Base-by-base conservation (phyloP, 2,113 vertebrate species). In the Gasterosteus aculeatus region DNA sequence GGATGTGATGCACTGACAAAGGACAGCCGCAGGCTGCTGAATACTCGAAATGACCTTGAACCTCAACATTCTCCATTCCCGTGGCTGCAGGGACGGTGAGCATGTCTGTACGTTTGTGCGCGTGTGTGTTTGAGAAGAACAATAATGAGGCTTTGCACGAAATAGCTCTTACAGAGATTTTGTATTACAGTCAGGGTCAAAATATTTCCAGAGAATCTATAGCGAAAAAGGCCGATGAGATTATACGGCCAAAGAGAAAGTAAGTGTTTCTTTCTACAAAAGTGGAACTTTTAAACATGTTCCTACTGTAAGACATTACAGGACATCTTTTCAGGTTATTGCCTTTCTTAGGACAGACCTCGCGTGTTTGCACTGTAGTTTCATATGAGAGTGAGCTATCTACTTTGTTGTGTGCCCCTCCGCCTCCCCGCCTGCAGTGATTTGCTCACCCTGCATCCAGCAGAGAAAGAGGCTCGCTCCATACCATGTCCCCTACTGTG, bases 1-100 rank as follows among this genome's bases (percentile, higher is more conserved):
- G 76, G 86, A 91, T 84, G 84, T 15, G 71, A 80, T 75, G 75
- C 84, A 65, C 82, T 81, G 82, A 92, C 91, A 91, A 91, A 90
- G 66, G 80, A 88, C 69, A 78, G 90, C 91, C 89, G 77, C 53
- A 7, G 90, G 92, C 83, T 85, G 85, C 89, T 86, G 85, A 90
- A 91, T 89, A 88, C 89, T 92, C 86, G 76, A 81, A 91, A 88
- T 92, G 92, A 93, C 91, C 92, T 92, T 92, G 89, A 93, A 93
- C 88, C 89, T 89, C 87, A 69, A 81, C 78, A 77, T 89, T 90
- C 85, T 91, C 87, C 90, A 87, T 90, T 88, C 87, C 87, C 90
- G 89, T 91, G 81, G 80, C 84, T 90, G 89, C 90, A 86, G 84
- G 89, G 89, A 89, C 73, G 79, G 80, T 80, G 62, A 85, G 84